Conservation (phyloP, 2,888 invertebrate genomes). For the Tuta absoluta region DNA sequence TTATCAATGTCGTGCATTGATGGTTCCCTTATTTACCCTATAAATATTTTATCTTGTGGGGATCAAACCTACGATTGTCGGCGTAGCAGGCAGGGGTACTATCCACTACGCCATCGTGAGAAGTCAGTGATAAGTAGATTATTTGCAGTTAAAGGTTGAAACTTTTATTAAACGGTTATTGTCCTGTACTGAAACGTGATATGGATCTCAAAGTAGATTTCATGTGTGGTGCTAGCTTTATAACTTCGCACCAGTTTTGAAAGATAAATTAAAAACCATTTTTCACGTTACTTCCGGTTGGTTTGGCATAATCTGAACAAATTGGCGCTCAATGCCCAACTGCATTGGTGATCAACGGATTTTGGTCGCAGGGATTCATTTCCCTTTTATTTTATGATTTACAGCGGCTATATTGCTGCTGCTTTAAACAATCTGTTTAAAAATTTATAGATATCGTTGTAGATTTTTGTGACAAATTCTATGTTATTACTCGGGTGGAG, state of each 20-base stretch:
- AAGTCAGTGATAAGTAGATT: too few relatives aligned
- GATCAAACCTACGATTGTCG: too few relatives aligned
- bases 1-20: too few relatives aligned
- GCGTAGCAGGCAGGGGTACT: too few relatives aligned
- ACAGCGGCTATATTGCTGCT: constrained; percentile 10
- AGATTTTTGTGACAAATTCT: background rate
- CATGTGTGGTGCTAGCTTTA: constrained; percentile 23
- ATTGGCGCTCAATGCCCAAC: constrained; percentile 47
- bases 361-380: constrained; percentile 41
- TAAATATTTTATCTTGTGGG: too few relatives aligned
- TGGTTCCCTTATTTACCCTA: too few relatives aligned
- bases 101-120: too few relatives aligned
- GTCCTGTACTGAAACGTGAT: background rate
- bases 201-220: constrained; percentile 7
- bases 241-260: constrained; percentile 32
- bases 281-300: constrained; percentile 58
- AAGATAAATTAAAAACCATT: constrained; percentile 63
- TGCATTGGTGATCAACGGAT: constrained; percentile 46
- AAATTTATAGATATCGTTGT: background rate
- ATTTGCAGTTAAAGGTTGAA: background rate
- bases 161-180: background rate
- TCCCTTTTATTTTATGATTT: constrained; percentile 30
- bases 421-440: constrained; percentile 2
- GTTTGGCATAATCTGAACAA: constrained; percentile 56
- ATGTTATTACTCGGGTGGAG: background rate